Evolutionary conservation across 2,113 vertebrate species (phyloP).

Genomic region (Progne subis): DNA sequence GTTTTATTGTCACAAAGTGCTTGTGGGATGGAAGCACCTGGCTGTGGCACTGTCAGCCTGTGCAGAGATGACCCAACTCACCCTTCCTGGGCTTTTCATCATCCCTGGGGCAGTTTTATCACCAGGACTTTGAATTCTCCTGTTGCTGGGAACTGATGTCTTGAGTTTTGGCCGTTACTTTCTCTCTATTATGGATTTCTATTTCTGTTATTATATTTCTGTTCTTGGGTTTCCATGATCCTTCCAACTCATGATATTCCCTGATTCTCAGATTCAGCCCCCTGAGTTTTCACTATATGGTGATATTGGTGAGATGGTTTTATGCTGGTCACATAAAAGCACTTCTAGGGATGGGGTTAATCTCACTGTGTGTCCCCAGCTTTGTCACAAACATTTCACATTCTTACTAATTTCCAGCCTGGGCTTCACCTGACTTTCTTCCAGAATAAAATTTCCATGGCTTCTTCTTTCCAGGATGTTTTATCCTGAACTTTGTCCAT

Average conservation of each 20-base stretch:
- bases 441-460: not conserved
- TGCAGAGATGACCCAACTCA: not conserved
- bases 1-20: not conserved
- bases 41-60: not conserved
- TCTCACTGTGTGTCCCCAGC: not conserved
- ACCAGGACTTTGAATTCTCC: not conserved
- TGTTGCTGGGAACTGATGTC: accelerated
- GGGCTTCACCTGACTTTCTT: not conserved
- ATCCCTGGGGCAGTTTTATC: not conserved
- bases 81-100: not conserved
- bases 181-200: not conserved
- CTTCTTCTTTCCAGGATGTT: not conserved
- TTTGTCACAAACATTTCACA: not conserved
- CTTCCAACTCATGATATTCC: not conserved
- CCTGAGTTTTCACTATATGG: not conserved
- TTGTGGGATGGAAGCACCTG: not conserved
- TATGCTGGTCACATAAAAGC: not conserved
- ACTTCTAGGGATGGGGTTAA: not conserved
- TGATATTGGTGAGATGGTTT: not conserved
- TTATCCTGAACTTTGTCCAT: not conserved
- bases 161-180: accelerated
- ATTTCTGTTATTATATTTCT: not conserved
- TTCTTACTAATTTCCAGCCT: not conserved
- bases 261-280: not conserved
- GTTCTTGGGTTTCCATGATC: no score